Conservation (phyloP, 1,140 invertebrate species). For the Drosophila pseudoananassae region DNA sequence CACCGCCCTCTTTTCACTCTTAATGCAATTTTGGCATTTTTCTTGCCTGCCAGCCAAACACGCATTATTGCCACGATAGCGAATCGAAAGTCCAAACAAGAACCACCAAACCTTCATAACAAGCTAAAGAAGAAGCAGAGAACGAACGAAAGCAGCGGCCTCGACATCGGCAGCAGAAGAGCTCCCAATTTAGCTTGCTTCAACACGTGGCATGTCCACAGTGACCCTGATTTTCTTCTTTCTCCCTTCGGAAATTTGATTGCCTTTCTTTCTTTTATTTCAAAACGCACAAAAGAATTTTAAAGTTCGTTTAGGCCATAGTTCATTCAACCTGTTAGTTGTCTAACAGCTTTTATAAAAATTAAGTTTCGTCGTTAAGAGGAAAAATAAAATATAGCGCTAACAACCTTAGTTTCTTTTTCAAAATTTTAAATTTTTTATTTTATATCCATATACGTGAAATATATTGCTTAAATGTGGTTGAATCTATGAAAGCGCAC, state of each 20-base stretch:
- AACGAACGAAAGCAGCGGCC: constrained; percentile 24
- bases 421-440: background rate
- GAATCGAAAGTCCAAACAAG: constrained; percentile 10
- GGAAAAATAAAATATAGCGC: no score
- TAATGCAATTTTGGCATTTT: constrained; percentile 23
- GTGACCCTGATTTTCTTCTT: constrained; percentile 51
- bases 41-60: background rate
- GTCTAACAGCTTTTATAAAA: background rate
- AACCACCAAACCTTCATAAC: background rate
- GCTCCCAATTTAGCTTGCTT: constrained; percentile 27
- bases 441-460: background rate
- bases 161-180: background rate
- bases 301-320: constrained; percentile 13
- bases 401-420: no score
- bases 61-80: constrained; percentile 42
- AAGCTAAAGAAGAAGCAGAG: no score
- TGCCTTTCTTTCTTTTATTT: constrained; percentile 19
- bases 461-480: background rate
- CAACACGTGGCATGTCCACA: constrained; percentile 68
- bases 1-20: constrained; percentile 34
- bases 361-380: no score
- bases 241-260: constrained; percentile 12
- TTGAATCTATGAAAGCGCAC: background rate
- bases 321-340: constrained; percentile 59
- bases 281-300: constrained; percentile 17